Percentiles rank a stretch among this genome's conserved stretches.
Conservation (phyloP, 2,888 invertebrate species). For the Microplitis deprimator region DNA sequence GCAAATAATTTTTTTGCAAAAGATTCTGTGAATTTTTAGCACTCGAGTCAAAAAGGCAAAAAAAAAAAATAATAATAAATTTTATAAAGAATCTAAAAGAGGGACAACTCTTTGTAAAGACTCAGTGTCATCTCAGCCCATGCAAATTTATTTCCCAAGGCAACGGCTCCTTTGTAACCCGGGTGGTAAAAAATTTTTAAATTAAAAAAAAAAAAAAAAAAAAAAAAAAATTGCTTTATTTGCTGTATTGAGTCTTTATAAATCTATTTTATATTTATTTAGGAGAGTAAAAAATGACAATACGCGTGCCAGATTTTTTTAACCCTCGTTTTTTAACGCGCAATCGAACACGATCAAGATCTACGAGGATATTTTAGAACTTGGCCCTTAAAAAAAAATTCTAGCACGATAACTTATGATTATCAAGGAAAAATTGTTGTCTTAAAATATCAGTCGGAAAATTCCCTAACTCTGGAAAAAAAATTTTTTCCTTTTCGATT, state of each 20-base stretch:
- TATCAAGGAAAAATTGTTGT: background rate
- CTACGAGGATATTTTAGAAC: no score
- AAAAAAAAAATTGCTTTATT: no score
- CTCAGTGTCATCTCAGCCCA: background rate
- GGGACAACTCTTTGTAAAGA: background rate
- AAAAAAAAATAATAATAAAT: no score
- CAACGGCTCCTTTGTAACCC: background rate
- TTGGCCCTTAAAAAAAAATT: background rate
- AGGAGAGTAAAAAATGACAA: no score
- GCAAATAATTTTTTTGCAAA: background rate
- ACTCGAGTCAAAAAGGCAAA: background rate
- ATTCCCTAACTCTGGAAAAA: background rate
- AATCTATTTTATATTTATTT: no score
- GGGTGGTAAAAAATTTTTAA: background rate
- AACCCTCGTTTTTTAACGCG: no score
- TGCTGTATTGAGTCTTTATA: no score
- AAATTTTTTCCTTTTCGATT: background rate
- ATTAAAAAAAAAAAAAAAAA: no score
- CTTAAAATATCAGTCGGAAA: no score
- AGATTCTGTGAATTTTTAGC: background rate
- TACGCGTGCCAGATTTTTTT: no score
- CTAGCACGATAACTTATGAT: background rate
- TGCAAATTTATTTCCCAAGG: background rate
- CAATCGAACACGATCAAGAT: no score
- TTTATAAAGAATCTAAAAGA: no score